Percentiles rank a stretch among this genome's conserved stretches.
These are phyloP conservation scores for Xiphias gladius DNA, from an alignment of 2,113 vertebrate genomes.

Conservation along the genomic window DNA sequence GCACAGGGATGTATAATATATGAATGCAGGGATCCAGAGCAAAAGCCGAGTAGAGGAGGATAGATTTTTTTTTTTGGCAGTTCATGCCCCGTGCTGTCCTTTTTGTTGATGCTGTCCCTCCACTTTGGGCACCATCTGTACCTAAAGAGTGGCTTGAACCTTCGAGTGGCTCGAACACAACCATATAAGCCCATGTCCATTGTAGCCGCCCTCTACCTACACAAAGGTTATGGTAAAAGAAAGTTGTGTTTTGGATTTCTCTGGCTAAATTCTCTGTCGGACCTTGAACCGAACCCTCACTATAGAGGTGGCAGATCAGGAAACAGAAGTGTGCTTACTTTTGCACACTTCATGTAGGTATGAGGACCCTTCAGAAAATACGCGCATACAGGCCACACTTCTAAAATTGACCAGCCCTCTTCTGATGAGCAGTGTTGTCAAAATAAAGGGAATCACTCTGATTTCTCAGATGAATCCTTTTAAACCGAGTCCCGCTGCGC, in stretches of 20 bases:
- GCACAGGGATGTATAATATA: neutral
- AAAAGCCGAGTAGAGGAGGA: neutral
- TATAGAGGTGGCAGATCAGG: no score
- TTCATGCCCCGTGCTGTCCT: neutral
- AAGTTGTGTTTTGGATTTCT: neutral
- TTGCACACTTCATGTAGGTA: neutral
- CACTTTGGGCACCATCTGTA: neutral
- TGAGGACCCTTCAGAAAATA: neutral
- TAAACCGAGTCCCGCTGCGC: neutral
- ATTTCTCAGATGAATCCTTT: neutral
- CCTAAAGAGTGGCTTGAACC: neutral
- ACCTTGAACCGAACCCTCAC: neutral
- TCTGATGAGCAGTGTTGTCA: neutral
- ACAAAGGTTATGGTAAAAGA: slow-evolving; percentile 11
- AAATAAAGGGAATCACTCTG: neutral
- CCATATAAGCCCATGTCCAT: slow-evolving; percentile 23
- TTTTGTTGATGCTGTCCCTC: neutral
- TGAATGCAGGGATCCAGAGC: neutral
- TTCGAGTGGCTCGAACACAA: slow-evolving; percentile 32
- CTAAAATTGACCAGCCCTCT: neutral
- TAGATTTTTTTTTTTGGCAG: neutral
- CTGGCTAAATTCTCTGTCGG: neutral
- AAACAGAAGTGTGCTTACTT: no score
- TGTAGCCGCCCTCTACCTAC: slow-evolving; percentile 11
- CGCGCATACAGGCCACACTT: neutral